Percentiles rank a stretch among this genome's conserved stretches.
Conservation (phyloP, 2,797 vertebrate species). For the Silurus lanzhouensis region DNA sequence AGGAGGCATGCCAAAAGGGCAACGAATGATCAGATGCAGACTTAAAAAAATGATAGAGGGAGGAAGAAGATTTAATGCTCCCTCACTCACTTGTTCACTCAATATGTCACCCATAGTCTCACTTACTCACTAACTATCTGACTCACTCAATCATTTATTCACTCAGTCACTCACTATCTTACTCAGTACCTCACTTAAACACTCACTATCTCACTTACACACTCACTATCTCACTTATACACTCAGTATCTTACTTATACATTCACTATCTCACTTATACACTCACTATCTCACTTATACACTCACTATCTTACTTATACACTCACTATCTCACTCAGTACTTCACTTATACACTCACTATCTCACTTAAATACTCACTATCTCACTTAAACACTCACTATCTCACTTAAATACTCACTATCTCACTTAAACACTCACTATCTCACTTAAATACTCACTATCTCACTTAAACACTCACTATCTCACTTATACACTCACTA, state of each 20-base stretch:
- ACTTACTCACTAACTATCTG: neutral
- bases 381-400: neutral
- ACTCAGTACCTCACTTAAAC: neutral
- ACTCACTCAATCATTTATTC: neutral
- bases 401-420: neutral
- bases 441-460: neutral
- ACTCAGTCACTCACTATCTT: no score
- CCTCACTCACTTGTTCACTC: neutral
- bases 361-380: neutral
- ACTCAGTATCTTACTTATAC: neutral
- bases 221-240: neutral
- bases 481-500: neutral
- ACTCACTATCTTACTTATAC: neutral
- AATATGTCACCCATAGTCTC: neutral
- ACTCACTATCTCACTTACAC: neutral
- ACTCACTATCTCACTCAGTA: neutral
- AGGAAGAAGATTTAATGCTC: neutral
- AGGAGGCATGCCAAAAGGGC: neutral
- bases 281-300: neutral
- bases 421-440: neutral
- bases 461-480: neutral
- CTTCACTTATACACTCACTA: neutral
- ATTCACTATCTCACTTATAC: neutral
- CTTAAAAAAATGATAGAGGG: conserved; percentile 3
- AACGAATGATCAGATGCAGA: conserved; percentile 19